A percentile compares a stretch with the other conserved stretches of the same genome.
Evolutionary conservation across 2,888 invertebrate genomes (phyloP).

Genomic region (Polymixis flavicincta): DNA sequence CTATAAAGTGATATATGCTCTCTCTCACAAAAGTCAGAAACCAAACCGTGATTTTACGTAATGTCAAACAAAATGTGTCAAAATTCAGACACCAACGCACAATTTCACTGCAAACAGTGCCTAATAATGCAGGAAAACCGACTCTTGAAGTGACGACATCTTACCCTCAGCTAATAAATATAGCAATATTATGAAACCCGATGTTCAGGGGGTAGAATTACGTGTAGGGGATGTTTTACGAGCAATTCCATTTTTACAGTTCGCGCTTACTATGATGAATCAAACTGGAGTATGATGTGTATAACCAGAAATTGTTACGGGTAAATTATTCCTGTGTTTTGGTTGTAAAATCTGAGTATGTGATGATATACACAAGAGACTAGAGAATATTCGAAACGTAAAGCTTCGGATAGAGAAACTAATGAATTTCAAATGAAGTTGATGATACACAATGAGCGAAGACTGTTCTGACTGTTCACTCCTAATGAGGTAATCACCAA

Average conservation of each 20-base stretch:
- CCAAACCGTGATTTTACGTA: background rate
- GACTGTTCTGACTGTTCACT: too few species aligned
- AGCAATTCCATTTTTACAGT: conserved; percentile 83
- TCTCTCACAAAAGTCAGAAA: background rate
- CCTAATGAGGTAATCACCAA: background rate
- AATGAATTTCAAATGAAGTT: background rate
- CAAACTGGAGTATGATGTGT: conserved; percentile 47
- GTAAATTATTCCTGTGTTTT: conserved; percentile 50
- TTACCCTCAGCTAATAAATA: conserved; percentile 78
- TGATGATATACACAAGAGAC: background rate
- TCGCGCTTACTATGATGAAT: conserved; percentile 62
- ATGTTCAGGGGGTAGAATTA: conserved; percentile 79
- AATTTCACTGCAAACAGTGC: background rate
- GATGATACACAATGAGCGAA: background rate
- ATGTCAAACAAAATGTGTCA: background rate
- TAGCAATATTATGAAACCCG: conserved; percentile 71
- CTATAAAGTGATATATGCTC: background rate
- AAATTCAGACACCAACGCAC: background rate
- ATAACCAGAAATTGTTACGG: conserved; percentile 42
- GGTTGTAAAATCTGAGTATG: conserved; percentile 8
- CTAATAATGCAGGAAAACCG: conserved; percentile 52
- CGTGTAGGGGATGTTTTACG: conserved; percentile 87
- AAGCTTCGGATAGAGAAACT: background rate
- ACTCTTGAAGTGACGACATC: conserved; percentile 59
- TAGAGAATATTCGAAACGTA: background rate